A percentile compares a stretch with the other conserved stretches of the same genome.
These are phyloP conservation scores for Merops nubicus DNA, from an alignment of 2,113 vertebrate genomes.

Conservation along the genomic window DNA sequence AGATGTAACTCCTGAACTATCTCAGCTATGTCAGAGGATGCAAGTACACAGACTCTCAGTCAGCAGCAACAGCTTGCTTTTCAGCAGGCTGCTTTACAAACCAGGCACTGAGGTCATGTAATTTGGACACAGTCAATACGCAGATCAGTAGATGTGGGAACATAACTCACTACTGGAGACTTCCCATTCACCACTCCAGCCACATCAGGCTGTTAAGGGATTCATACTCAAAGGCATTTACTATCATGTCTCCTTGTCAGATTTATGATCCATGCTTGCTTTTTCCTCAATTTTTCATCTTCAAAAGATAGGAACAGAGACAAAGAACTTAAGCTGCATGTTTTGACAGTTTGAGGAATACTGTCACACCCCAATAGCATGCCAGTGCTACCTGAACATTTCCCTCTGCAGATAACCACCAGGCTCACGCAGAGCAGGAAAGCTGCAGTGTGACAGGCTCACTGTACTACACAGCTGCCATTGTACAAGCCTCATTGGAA, in stretches of 20 bases:
- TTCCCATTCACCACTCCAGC: not conserved
- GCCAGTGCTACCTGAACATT: not conserved
- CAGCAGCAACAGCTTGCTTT: not conserved
- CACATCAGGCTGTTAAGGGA: not conserved
- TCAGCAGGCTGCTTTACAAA: not conserved
- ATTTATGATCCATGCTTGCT: not conserved
- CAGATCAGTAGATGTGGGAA: not conserved
- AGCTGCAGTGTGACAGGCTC: not conserved
- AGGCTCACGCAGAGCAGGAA: not conserved
- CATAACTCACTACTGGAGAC: not conserved
- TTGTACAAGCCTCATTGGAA: rapidly evolving
- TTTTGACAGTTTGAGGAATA: not conserved
- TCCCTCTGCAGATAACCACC: not conserved
- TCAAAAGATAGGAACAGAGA: not conserved
- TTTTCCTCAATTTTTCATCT: not conserved
- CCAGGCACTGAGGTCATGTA: not conserved
- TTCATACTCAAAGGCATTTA: not conserved
- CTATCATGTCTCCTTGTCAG: not conserved
- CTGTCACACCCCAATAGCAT: rapidly evolving
- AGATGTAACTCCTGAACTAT: not conserved
- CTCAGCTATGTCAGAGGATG: slow-evolving; percentile 4
- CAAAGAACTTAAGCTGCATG: not conserved
- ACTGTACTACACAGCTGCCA: rapidly evolving
- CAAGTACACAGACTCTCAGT: not conserved
- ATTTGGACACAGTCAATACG: not conserved